Base-by-base conservation (phyloP, 2,797 vertebrate species). In the Sebastes umbrosus region DNA sequence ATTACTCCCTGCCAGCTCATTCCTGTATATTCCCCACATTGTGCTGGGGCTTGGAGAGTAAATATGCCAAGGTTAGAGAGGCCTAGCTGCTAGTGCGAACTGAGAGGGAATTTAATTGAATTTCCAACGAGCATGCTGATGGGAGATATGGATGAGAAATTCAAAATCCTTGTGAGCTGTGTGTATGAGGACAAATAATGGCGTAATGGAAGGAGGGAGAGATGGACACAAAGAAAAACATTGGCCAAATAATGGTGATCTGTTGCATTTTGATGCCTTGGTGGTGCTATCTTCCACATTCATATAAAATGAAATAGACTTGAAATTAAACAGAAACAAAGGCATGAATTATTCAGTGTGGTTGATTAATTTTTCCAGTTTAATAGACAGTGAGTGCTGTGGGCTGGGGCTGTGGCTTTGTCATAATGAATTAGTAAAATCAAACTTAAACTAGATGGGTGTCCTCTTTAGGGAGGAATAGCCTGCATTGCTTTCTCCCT, bases 81-180 rank as follows among this genome's bases (percentile, higher is more conserved):
- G 83, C 78, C 87, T 83, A 39, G 80, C 80, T 83, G 81, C 86
- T 18, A 25, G 80, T 79, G 73, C 14, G 24, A 78, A 79, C 83
- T 78, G 78, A 73, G 88, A 81, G 75, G 73, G 77, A 87, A 90
- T 90, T 90, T 92, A 93, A 93, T 92, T 89, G 83, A 91, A 92
- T 92, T 87, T 92, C 75, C 85, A 89, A 81, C 62, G 10, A 88
- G 90, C 87, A 84, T 75, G 76, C 81, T 86, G 90, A 93, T 92
- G 77, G 78, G 70, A 90, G 84, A 85, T 90, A 87, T 75, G 81
- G 79, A 80, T 75, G 83, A 77, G 59, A 92, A 89, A 92, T 82
- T 87, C 59, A 50, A 74, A 87, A 85, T 89, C 69, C 63, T 58
- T 68, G 50, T 80, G 79, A 10, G 13, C 25, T 64, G 68, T 39